A percentile compares a stretch with the other conserved stretches of the same genome.
Evolutionary conservation across 2,888 invertebrate genomes (phyloP).

Genomic region (Synanthedon formicaeformis): DNA sequence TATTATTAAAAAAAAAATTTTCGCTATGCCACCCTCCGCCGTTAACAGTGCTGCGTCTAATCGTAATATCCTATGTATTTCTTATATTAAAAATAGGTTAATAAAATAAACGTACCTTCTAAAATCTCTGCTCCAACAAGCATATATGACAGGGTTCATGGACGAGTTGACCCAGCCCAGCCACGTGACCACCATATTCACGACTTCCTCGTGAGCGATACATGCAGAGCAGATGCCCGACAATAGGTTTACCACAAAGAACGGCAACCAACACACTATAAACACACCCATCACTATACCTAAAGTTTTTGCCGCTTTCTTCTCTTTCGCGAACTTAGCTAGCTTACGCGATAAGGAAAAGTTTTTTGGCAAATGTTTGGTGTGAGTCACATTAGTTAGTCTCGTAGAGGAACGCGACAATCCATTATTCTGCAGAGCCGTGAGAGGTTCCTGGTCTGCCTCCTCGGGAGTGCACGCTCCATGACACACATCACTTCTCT

Average conservation of each 20-base stretch:
- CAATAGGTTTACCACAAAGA: constrained; percentile 93
- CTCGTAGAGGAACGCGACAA: constrained; percentile 78
- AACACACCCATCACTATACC: constrained; percentile 98
- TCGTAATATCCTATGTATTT: neutral
- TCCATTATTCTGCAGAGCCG: constrained; percentile 83
- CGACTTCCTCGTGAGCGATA: constrained; percentile 88
- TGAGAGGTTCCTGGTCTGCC: constrained; percentile 77
- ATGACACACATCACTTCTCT: constrained; percentile 64
- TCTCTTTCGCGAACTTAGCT: constrained; percentile 96
- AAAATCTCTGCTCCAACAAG: constrained; percentile 98
- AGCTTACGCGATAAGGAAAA: constrained; percentile 93
- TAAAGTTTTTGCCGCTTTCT: constrained; percentile 96
- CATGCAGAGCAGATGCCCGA: constrained; percentile 91
- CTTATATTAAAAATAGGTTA: neutral
- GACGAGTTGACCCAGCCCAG: constrained; percentile 95
- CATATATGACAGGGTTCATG: constrained; percentile 98
- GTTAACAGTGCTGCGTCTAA: neutral
- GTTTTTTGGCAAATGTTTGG: constrained; percentile 82
- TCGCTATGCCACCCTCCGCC: neutral
- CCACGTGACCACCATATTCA: constrained; percentile 92
- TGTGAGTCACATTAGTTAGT: constrained; percentile 70
- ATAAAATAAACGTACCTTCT: constrained; percentile 74
- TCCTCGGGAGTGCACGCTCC: constrained; percentile 77
- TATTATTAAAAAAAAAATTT: neutral
- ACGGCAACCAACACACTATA: constrained; percentile 97